These are phyloP conservation scores for Hapalemur alaotrensis DNA, from an alignment of 2,797 vertebrate genomes.

Conservation along the genomic window DNA sequence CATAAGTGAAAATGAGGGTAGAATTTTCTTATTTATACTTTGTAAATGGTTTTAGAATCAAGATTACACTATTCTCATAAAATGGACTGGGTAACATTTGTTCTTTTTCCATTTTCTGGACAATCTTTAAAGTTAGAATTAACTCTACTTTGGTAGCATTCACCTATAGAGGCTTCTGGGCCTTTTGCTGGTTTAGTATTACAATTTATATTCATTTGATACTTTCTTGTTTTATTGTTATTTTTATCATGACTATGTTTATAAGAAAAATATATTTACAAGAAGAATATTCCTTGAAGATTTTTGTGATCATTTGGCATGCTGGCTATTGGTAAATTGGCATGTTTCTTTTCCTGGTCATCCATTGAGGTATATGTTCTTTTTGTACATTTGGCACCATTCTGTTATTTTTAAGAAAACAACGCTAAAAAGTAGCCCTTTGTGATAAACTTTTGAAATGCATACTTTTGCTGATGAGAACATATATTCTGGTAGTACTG, in stretches of 20 bases:
- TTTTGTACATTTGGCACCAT: not conserved
- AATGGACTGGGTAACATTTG: not conserved
- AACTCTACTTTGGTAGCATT: not conserved
- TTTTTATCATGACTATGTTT: not conserved
- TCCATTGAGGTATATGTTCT: not conserved
- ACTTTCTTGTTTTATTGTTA: not conserved
- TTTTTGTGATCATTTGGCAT: not conserved
- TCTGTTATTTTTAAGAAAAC: slow-evolving; percentile 9
- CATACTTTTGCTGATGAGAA: not conserved
- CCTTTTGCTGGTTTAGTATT: not conserved
- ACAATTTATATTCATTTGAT: not conserved
- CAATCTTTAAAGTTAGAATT: not conserved
- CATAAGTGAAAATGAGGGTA: not conserved
- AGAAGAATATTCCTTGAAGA: not conserved
- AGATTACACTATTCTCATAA: not conserved
- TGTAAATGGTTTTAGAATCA: not conserved
- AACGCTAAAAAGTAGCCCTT: not conserved
- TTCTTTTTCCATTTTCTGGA: not conserved
- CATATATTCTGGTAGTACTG: not conserved
- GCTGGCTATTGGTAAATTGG: not conserved
- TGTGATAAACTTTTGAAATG: not conserved
- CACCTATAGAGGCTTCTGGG: not conserved
- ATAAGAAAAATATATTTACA: not conserved
- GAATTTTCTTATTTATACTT: not conserved
- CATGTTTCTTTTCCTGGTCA: not conserved